These are phyloP conservation scores for Aleiodes sp. DNA, from an alignment of 1,140 invertebrate genomes.

Conservation along the genomic window DNA sequence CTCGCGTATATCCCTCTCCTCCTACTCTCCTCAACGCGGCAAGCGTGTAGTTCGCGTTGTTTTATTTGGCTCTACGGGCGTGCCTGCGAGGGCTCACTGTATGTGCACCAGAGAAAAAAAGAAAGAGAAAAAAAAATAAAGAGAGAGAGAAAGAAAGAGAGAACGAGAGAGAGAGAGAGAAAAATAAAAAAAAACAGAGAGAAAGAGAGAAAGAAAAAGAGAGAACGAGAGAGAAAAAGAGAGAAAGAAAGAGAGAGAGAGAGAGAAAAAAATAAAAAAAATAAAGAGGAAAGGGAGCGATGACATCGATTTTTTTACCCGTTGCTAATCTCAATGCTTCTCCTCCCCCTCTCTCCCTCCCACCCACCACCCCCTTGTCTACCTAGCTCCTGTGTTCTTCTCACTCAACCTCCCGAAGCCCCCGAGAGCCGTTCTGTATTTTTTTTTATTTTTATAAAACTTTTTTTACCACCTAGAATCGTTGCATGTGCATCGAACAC, in stretches of 20 bases:
- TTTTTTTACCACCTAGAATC: constrained; percentile 26
- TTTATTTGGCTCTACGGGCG: constrained; percentile 39
- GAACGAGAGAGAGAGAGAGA: too few relatives aligned
- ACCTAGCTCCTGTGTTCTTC: constrained; percentile 18
- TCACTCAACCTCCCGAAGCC: constrained; percentile 41
- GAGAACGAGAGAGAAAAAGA: too few relatives aligned
- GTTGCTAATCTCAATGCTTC: constrained; percentile 43
- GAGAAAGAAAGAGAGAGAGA: too few relatives aligned
- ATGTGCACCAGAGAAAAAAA: too few relatives aligned
- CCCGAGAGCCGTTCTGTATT: constrained; percentile 37
- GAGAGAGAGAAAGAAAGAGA: too few relatives aligned
- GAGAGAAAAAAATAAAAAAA: too few relatives aligned
- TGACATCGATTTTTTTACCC: constrained; percentile 45
- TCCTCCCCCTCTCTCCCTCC: neutral
- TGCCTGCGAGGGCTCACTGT: constrained; percentile 15
- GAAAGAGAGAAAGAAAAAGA: too few relatives aligned
- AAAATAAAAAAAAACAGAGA: too few relatives aligned
- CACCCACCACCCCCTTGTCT: neutral
- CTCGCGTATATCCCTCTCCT: constrained; percentile 18
- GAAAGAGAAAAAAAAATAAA: too few relatives aligned
- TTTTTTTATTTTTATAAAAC: constrained; percentile 3
- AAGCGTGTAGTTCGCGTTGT: constrained; percentile 39
- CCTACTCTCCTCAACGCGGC: constrained; percentile 28
- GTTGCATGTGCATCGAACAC: constrained; percentile 30
- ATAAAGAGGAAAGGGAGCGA: constrained; percentile 31